Percentiles rank a stretch among this genome's conserved stretches.
These are phyloP conservation scores for Euzophera pinguis DNA, from an alignment of 2,888 invertebrate species.

Conservation along the genomic window DNA sequence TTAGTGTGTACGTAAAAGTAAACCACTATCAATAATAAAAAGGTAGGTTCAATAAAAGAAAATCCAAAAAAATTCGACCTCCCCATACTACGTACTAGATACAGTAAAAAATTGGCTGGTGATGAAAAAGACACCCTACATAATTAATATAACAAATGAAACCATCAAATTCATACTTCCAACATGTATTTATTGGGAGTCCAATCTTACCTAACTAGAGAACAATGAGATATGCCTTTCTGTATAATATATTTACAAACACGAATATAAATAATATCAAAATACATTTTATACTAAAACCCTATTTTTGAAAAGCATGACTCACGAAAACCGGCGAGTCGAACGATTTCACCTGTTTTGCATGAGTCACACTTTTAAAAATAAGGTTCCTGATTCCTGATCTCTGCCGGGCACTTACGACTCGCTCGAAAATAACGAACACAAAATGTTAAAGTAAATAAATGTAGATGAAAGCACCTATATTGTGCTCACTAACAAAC, in stretches of 20 bases:
- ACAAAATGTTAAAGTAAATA: conserved; percentile 28
- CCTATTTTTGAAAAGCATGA: conserved; percentile 18
- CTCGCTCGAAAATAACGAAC: conserved; percentile 38
- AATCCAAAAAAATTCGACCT: too few relatives aligned
- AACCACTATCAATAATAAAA: too few relatives aligned
- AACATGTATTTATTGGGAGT: conserved; percentile 66
- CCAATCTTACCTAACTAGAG: conserved; percentile 58
- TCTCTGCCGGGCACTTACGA: conserved; percentile 24
- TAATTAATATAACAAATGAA: conserved; percentile 36
- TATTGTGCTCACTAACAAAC: background rate
- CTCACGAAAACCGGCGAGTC: too few relatives aligned
- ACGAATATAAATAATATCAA: conserved; percentile 76
- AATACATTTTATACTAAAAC: conserved; percentile 63
- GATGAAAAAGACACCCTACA: background rate
- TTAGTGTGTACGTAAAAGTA: too few relatives aligned
- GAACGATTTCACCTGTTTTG: too few relatives aligned
- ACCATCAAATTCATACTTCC: conserved; percentile 41
- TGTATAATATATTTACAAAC: conserved; percentile 73
- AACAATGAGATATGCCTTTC: conserved; percentile 76
- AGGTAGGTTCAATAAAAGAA: too few relatives aligned
- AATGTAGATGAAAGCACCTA: background rate
- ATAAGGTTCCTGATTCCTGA: too few relatives aligned
- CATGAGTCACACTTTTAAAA: too few relatives aligned
- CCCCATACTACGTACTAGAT: too few relatives aligned
- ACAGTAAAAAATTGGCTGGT: too few relatives aligned